These are phyloP conservation scores for Megalopta genalis DNA, from an alignment of 1,140 invertebrate genomes.

Conservation along the genomic window DNA sequence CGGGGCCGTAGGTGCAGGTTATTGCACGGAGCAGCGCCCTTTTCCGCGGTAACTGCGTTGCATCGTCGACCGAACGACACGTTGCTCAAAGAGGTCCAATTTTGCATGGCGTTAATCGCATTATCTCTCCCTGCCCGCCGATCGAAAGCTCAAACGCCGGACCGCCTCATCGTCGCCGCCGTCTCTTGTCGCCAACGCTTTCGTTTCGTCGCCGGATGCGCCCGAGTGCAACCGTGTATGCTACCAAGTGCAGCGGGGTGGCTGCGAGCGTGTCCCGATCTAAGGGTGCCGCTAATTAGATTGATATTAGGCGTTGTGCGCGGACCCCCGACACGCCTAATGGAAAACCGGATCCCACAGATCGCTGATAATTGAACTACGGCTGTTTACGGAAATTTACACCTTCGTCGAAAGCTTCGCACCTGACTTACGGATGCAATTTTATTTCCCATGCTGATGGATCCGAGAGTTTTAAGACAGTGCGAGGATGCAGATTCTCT, in stretches of 20 bases:
- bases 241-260: neutral
- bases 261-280: neutral
- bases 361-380: slow-evolving; percentile 24
- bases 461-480: too few species aligned
- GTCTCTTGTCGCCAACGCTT: slow-evolving; percentile 31
- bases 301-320: slow-evolving; percentile 38
- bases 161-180: slow-evolving; percentile 36
- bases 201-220: slow-evolving; percentile 45
- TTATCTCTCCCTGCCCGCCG: slow-evolving; percentile 54
- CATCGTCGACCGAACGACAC: slow-evolving; percentile 66
- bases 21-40: slow-evolving; percentile 60
- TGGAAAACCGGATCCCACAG: slow-evolving; percentile 14
- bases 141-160: slow-evolving; percentile 64
- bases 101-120: slow-evolving; percentile 69
- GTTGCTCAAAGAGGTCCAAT: slow-evolving; percentile 72
- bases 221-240: neutral
- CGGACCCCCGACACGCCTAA: slow-evolving; percentile 6
- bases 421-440: too few species aligned
- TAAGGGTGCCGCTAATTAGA: slow-evolving; percentile 25
- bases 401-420: too few species aligned
- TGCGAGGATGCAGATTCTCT: too few species aligned
- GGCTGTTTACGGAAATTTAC: too few species aligned
- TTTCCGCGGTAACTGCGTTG: slow-evolving; percentile 65
- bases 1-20: slow-evolving; percentile 45
- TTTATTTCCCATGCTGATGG: too few species aligned